phyloP scores from a whole-genome alignment of 2,113 vertebrate species.

The Osmerus mordax region DNA sequence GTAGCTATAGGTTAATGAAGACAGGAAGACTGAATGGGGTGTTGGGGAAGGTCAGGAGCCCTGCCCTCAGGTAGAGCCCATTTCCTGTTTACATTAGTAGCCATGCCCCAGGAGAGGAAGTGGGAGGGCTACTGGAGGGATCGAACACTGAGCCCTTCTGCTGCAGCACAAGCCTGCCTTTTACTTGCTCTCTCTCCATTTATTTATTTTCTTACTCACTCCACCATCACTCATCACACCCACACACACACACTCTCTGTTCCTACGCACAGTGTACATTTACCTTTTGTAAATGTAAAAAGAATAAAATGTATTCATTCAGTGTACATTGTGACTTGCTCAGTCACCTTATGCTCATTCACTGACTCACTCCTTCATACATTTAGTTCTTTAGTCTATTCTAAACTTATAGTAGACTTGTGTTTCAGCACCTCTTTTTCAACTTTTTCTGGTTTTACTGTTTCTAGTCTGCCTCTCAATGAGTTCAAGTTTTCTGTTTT shows the following conservation, averaged over 20 bases:
- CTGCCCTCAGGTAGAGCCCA: conserved; percentile 49
- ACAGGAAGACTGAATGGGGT: not conserved
- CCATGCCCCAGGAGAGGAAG: conserved; percentile 12
- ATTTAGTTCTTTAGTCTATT: conserved; percentile 9
- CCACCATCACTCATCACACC: conserved; percentile 4
- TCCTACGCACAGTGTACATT: conserved; percentile 8
- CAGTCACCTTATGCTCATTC: conserved; percentile 1
- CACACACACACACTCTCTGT: conserved; percentile 6
- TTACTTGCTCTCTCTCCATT: conserved; percentile 47
- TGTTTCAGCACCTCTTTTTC: no score
- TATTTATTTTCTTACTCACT: conserved; percentile 57
- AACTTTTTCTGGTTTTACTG: conserved; percentile 3
- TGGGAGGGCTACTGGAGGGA: conserved; percentile 28
- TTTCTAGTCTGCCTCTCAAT: conserved; percentile 27
- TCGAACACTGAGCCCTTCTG: conserved; percentile 66
- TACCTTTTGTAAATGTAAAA: conserved; percentile 7
- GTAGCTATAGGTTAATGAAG: not conserved
- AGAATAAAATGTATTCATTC: conserved; percentile 38
- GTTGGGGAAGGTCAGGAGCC: conserved; percentile 11
- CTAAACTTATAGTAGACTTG: no score
- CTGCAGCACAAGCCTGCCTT: conserved; percentile 56
- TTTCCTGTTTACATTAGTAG: conserved; percentile 78
- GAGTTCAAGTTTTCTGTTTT: not conserved
- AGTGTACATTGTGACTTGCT: not conserved
- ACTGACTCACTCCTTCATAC: conserved; percentile 5